Conservation (phyloP, 2,888 invertebrate species). For the Myathropa florea region DNA sequence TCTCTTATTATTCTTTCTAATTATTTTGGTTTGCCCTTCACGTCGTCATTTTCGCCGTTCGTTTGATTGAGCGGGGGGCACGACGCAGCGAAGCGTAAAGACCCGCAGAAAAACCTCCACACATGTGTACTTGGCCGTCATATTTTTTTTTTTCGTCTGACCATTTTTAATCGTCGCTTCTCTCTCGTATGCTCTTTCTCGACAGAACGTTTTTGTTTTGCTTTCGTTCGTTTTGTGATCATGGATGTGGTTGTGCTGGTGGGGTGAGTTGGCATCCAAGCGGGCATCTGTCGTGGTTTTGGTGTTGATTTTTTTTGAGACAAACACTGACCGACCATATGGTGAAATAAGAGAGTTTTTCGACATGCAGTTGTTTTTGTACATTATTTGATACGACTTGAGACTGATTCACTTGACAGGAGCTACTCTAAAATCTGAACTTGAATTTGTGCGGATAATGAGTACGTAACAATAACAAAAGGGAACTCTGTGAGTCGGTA, state of each 20-base stretch:
- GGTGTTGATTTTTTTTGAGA: neutral
- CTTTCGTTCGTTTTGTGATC: neutral
- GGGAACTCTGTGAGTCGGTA: too few relatives aligned
- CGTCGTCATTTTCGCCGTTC: neutral
- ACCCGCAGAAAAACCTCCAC: conserved; percentile 9
- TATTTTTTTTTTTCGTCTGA: neutral
- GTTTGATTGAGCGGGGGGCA: neutral
- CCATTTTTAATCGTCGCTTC: neutral
- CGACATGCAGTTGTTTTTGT: neutral
- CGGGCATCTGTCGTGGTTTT: conserved; percentile 50
- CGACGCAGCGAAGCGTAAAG: conserved; percentile 26
- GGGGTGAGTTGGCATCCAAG: conserved; percentile 22
- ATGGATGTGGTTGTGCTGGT: neutral
- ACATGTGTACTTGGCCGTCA: neutral
- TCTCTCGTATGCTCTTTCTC: neutral
- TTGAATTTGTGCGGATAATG: too few relatives aligned
- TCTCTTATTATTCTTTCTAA: conserved; percentile 37
- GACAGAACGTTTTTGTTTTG: neutral
- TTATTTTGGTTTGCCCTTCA: conserved; percentile 21
- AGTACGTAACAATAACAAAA: too few relatives aligned
- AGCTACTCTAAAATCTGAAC: too few relatives aligned
- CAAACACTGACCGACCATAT: conserved; percentile 25
- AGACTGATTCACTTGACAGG: neutral
- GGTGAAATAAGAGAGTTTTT: neutral
- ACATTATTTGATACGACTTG: neutral